Conservation (phyloP, 2,113 vertebrate genomes). For the Gila orcuttii region DNA sequence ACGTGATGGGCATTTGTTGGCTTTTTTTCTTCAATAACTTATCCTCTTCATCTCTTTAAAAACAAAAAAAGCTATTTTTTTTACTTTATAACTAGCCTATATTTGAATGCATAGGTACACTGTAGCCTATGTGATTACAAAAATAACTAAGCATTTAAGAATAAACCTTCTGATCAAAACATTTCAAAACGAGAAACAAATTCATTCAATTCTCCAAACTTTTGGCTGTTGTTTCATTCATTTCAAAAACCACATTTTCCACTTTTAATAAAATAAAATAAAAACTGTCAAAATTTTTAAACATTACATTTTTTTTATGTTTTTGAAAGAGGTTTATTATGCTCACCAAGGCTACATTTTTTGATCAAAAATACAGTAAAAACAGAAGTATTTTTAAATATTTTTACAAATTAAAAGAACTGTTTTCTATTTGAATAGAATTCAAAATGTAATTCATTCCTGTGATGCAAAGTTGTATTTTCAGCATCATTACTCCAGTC, state of each 20-base stretch:
- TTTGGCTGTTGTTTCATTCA: not conserved
- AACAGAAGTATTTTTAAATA: not conserved
- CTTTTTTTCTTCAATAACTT: not conserved
- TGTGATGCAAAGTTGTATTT: not conserved
- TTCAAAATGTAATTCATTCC: not conserved
- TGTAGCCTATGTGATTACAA: not conserved
- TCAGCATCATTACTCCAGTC: not conserved
- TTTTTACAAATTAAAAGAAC: not conserved
- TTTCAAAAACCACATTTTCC: not conserved
- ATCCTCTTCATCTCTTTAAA: not conserved
- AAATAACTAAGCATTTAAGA: not conserved
- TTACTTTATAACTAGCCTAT: no score
- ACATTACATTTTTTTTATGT: no score
- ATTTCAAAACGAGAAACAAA: not conserved
- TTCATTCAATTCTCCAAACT: not conserved
- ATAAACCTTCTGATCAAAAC: not conserved
- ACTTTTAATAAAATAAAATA: not conserved
- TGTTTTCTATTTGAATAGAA: not conserved
- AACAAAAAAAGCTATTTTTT: not conserved
- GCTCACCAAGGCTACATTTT: not conserved
- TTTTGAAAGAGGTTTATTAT: not conserved
- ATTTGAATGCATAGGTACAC: not conserved
- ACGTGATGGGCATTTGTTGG: not conserved
- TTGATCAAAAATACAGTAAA: not conserved
- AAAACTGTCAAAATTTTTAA: no score